Evolutionary conservation across 1,140 invertebrate species (phyloP).

Genomic region (Teleopsis dalmanni): DNA sequence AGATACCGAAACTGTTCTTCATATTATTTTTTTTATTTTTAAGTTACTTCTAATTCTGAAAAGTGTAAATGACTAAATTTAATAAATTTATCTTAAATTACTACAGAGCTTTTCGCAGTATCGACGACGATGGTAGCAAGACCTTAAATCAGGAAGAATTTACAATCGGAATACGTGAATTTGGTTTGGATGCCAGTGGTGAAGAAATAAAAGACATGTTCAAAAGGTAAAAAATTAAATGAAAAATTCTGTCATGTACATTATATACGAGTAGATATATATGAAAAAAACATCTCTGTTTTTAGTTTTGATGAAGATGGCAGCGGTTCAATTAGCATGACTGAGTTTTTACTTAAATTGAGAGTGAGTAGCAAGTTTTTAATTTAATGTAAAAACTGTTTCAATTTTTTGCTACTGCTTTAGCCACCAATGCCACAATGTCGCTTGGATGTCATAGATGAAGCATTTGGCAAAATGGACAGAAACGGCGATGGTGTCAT

Average conservation of each 20-base stretch:
- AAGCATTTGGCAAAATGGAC: constrained; percentile 86
- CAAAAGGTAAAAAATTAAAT: constrained; percentile 19
- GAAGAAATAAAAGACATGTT: constrained; percentile 62
- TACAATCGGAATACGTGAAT: constrained; percentile 66
- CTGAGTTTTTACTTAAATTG: constrained; percentile 79
- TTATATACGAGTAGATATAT: background rate
- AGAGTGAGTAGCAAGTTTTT: constrained; percentile 57
- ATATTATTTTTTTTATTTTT: too few species aligned
- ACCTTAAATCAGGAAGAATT: constrained; percentile 80
- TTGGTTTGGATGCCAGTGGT: constrained; percentile 62
- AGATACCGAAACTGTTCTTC: too few species aligned
- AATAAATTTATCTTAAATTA: too few species aligned
- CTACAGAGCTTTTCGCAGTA: constrained; percentile 82
- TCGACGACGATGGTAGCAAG: constrained; percentile 89
- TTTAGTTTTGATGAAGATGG: constrained; percentile 72
- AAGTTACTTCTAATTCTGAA: too few species aligned
- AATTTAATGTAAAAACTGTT: background rate
- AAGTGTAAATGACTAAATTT: too few species aligned
- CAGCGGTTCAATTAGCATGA: constrained; percentile 75
- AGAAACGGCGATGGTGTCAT: constrained; percentile 78
- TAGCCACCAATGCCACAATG: constrained; percentile 81
- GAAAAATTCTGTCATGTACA: background rate
- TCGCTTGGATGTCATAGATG: constrained; percentile 65
- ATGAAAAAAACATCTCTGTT: background rate
- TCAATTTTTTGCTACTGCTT: background rate